Evolutionary conservation across 2,888 invertebrate genomes (phyloP), one percentile per base, ranked within the genome.

Genomic region (Pseudeuparius sepicola): DNA sequence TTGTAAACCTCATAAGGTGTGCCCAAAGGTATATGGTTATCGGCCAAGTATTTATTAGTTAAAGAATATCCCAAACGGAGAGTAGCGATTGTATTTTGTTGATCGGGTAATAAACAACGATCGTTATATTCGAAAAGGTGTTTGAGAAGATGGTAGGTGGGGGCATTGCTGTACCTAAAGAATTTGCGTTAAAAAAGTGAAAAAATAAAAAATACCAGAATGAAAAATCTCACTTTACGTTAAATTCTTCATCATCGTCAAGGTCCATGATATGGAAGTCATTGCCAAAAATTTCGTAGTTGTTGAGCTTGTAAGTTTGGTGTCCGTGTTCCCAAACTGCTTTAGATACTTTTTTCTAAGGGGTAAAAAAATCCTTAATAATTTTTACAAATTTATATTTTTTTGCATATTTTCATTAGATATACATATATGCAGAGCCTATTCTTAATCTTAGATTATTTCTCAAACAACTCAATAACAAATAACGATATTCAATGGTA

Each of bases 81-180:
- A n/a, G 37, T 46, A 4, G 47, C 46, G 30, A 51, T 45, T 15
- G 37, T 29, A 34, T 49, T 41, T 28, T 51, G 41, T 10, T 41
- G 39, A 37, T 51, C 51, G 3, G 51, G 51, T 24, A 51, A 36
- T 18, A 49, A 30, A 12, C 51, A 47, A 11, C 41, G 38, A 11
- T 42, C 39, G 24, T 49, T 50, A 27, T 50, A 48, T 14, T 49
- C 47, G 30, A 51, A 45, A 3, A 48, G 18, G 26, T 47, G 45
- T 12, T 41, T 26, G 13, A 47, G 45, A 16, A 39, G 37, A 24
- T 49, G 42, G 32, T 40, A 47, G 6, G 46, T 40, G n/a, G 49
- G 49, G 17, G 48, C 36, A 30, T 39, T 36, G 14, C 46, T 45
- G 31, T 46, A 43, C n/a, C n/a, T n/a, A n/a, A n/a, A n/a, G n/a